These are phyloP conservation scores for Xenopus borealis DNA, from an alignment of 2,113 vertebrate genomes.

Conservation along the genomic window DNA sequence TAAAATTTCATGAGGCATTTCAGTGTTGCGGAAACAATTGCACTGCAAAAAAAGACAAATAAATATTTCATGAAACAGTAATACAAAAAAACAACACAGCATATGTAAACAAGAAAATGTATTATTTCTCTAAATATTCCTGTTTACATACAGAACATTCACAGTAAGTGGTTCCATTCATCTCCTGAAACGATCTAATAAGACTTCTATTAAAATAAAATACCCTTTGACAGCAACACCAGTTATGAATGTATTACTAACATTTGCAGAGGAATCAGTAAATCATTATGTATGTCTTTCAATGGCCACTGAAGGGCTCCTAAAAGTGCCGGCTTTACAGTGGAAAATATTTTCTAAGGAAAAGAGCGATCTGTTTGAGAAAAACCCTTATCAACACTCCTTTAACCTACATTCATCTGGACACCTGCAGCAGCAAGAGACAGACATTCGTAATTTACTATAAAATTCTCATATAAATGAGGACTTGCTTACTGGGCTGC, in stretches of 20 bases:
- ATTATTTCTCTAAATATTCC: not conserved
- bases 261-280: slow-evolving; percentile 23
- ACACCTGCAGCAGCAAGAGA: not conserved
- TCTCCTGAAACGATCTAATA: slow-evolving; percentile 26
- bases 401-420: slow-evolving; percentile 1
- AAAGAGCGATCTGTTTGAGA: slow-evolving; percentile 1
- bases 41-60: slow-evolving; percentile 55
- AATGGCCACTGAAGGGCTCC: slow-evolving; percentile 10
- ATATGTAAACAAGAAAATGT: not conserved
- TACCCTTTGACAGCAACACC: slow-evolving; percentile 10
- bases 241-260: slow-evolving; percentile 24
- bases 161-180: slow-evolving; percentile 15
- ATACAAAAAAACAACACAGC: not conserved
- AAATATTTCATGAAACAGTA: not conserved
- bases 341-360: not conserved
- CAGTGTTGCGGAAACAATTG: slow-evolving; percentile 73
- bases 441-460: not conserved
- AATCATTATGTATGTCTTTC: slow-evolving; percentile 8
- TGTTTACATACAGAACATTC: not conserved
- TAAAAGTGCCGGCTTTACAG: slow-evolving; percentile 1
- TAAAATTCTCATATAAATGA: slow-evolving; percentile 21
- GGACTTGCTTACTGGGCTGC: not conserved
- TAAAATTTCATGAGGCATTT: slow-evolving; percentile 78
- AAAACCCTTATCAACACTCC: slow-evolving; percentile 14
- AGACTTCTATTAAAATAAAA: slow-evolving; percentile 20